Base-by-base conservation (phyloP, 23 tunicate genomes). In the Halocynthia roretzi region DNA sequence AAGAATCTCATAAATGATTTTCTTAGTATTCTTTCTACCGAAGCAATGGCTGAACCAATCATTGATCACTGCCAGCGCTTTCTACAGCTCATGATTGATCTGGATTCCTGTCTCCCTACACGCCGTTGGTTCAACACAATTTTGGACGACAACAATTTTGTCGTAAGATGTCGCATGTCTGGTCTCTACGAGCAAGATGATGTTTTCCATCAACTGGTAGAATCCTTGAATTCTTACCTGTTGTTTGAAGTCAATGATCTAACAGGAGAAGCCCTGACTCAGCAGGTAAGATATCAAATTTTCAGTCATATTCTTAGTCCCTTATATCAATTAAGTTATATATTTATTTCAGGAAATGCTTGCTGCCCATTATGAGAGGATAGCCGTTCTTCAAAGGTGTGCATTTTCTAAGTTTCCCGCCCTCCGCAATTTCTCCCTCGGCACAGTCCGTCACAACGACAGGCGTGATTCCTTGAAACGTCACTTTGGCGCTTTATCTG, bases 161-260 rank as follows among this genome's bases (percentile, higher is more conserved):
- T 96, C n/a, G 85, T 91, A 6, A 86, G 96, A 6, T 96, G 96
- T 68, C 66, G 77, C 19, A 78, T 85, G 56, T 96, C 99, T 15
- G 56, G 68, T 76, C 61, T 93, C 67, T 87, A 80, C 76, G 31
- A 87, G 50, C 70, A 84, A 19, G 99, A 91, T 80, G 96, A 89
- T 85, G 96, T 96, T 14, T 96, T 89, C 75, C 76, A 86, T 7
- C 99, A 96, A 56, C 80, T 96, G 9, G 91, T 85, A 5, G 88
- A 96, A 63, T 85, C 81, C 49, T 68, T 96, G 14, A 84, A 77
- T 31, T 75, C 77, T 60, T 96, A 96, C 70, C 51, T 79, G 15
- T 80, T 90, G 17, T 96, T 96, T 89, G 99, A 96, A 82, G 89
- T 96, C 5, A 84, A 96, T 83, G 99, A 96, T 56, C 77, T 96